Percentiles rank a stretch among this genome's conserved stretches.
These are phyloP conservation scores for Copsychus sechellarum DNA, from an alignment of 2,113 vertebrate genomes.

Conservation along the genomic window DNA sequence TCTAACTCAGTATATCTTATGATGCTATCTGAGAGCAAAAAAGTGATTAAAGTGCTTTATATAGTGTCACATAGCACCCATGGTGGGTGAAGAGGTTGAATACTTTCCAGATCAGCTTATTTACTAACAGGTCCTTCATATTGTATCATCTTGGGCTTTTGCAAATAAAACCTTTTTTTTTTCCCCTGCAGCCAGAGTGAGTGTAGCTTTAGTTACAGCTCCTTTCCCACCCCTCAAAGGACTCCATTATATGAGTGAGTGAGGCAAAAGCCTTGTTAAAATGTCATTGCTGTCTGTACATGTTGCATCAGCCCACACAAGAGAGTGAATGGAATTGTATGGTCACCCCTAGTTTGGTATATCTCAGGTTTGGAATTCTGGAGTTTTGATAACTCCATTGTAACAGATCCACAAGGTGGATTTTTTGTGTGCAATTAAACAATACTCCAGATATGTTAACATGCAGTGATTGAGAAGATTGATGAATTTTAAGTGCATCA, in stretches of 20 bases:
- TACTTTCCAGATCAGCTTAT: not conserved
- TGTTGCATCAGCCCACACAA: not conserved
- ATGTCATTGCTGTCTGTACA: not conserved
- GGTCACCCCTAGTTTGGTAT: not conserved
- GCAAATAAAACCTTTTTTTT: not conserved
- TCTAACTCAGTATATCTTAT: not conserved
- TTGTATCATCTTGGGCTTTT: not conserved
- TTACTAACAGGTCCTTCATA: not conserved
- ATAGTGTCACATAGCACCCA: not conserved
- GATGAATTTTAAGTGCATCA: constrained; percentile 71
- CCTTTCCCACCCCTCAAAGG: not conserved
- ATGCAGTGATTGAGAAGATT: not conserved
- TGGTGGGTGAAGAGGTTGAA: not conserved
- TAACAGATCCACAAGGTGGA: not conserved
- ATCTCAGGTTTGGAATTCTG: not conserved
- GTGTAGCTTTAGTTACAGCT: not conserved
- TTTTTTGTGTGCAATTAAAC: not conserved
- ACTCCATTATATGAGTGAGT: not conserved
- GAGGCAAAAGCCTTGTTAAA: not conserved
- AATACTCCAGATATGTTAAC: not conserved
- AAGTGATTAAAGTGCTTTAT: not conserved
- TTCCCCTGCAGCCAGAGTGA: not conserved
- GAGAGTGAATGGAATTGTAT: not conserved
- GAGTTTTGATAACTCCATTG: not conserved
- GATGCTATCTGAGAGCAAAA: not conserved